Percentiles rank a stretch among this genome's conserved stretches.
Evolutionary conservation across 2,888 invertebrate species (phyloP).

Genomic region (Empis livida): DNA sequence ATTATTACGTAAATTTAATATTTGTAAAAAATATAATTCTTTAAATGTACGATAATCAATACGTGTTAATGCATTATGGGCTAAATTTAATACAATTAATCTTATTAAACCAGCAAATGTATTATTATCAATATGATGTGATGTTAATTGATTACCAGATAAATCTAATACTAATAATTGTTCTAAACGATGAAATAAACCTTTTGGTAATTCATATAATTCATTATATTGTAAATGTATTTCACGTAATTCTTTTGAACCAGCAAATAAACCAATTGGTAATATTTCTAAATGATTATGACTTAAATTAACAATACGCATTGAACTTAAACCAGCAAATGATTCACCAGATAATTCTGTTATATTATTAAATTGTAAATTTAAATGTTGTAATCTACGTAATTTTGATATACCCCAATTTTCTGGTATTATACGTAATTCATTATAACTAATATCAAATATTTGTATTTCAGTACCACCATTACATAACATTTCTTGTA

Average conservation of each 20-base stretch:
- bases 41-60: conserved; percentile 76
- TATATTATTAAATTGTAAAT: conserved; percentile 73
- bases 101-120: conserved; percentile 80
- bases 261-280: conserved; percentile 71
- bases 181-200: conserved; percentile 71
- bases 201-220: conserved; percentile 66
- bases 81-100: conserved; percentile 70
- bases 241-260: conserved; percentile 68
- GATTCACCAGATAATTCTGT: conserved; percentile 68
- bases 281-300: conserved; percentile 70
- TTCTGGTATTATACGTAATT: conserved; percentile 56
- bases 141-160: conserved; percentile 72
- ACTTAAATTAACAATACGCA: conserved; percentile 75
- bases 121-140: conserved; percentile 71
- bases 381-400: conserved; percentile 63
- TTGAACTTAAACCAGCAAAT: conserved; percentile 60
- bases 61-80: conserved; percentile 69
- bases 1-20: conserved; percentile 72
- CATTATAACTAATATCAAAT: conserved; percentile 71
- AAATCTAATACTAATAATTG: conserved; percentile 74
- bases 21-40: conserved; percentile 75
- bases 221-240: conserved; percentile 76
- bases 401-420: conserved; percentile 63
- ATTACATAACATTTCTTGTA: conserved; percentile 43
- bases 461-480: conserved; percentile 59